These are phyloP conservation scores for Gallinago paraguaiae DNA, from an alignment of 2,113 vertebrate species.

Conservation along the genomic window DNA sequence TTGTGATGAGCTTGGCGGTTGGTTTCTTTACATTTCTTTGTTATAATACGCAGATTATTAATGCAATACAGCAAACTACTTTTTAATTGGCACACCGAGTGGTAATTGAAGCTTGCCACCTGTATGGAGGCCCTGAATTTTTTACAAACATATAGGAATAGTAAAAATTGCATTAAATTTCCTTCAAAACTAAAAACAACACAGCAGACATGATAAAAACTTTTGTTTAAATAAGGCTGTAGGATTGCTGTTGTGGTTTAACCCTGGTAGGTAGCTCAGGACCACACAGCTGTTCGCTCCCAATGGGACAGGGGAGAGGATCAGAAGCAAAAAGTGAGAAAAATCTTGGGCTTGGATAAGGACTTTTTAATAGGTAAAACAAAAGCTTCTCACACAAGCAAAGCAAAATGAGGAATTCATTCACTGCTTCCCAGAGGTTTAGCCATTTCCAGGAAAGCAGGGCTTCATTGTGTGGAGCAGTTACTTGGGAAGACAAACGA, in stretches of 20 bases:
- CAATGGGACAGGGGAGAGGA: background rate
- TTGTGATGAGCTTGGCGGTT: background rate
- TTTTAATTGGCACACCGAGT: background rate
- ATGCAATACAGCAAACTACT: background rate
- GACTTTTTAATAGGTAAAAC: background rate
- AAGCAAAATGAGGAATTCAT: background rate
- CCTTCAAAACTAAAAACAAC: background rate
- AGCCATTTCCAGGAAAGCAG: background rate
- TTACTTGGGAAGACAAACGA: background rate
- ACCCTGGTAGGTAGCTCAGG: background rate
- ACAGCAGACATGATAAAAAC: background rate
- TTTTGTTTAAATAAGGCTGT: background rate
- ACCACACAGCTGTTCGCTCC: background rate
- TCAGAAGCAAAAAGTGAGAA: background rate
- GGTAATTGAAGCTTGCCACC: background rate
- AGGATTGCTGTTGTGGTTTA: background rate
- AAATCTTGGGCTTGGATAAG: accelerated
- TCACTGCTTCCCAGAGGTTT: background rate
- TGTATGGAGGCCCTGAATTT: background rate
- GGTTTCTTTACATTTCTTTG: background rate
- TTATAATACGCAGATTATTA: background rate
- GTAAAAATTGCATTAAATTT: background rate
- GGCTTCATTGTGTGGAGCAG: background rate
- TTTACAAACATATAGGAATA: background rate
- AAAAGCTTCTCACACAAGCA: background rate